Evolutionary conservation across 2,113 vertebrate species (phyloP).

Genomic region (Scopus umbretta): DNA sequence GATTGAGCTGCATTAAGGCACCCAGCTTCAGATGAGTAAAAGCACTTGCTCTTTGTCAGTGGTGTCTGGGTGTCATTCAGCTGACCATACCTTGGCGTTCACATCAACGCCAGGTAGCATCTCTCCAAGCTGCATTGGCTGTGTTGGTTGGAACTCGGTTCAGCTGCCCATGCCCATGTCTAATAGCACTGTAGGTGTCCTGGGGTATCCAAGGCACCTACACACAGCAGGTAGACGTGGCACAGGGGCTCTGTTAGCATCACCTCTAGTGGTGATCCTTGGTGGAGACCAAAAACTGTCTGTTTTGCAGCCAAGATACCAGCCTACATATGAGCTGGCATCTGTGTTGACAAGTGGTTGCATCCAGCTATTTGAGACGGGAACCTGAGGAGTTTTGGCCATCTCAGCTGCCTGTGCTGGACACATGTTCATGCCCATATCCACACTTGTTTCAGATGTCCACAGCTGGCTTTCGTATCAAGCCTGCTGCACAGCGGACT

Average conservation of each 20-base stretch:
- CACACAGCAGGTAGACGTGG: fast-evolving
- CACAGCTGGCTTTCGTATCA: background rate
- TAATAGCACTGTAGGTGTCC: background rate
- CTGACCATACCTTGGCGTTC: background rate
- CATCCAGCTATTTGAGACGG: background rate
- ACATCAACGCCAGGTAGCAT: background rate
- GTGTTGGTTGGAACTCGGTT: fast-evolving
- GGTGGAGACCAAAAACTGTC: background rate
- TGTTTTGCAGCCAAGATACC: background rate
- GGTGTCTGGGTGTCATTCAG: background rate
- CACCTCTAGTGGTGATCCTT: background rate
- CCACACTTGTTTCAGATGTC: background rate
- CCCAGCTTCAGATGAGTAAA: background rate
- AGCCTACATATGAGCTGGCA: background rate
- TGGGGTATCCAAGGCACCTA: background rate
- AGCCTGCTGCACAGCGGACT: background rate
- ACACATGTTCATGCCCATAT: fast-evolving
- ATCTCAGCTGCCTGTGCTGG: background rate
- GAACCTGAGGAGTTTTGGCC: background rate
- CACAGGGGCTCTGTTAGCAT: background rate
- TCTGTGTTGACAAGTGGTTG: background rate
- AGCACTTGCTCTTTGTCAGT: background rate
- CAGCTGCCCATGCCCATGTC: background rate
- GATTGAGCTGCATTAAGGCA: background rate
- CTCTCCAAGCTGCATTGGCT: background rate